Conservation (phyloP, 2,888 invertebrate species). For the Amblyjoppa proteus region DNA sequence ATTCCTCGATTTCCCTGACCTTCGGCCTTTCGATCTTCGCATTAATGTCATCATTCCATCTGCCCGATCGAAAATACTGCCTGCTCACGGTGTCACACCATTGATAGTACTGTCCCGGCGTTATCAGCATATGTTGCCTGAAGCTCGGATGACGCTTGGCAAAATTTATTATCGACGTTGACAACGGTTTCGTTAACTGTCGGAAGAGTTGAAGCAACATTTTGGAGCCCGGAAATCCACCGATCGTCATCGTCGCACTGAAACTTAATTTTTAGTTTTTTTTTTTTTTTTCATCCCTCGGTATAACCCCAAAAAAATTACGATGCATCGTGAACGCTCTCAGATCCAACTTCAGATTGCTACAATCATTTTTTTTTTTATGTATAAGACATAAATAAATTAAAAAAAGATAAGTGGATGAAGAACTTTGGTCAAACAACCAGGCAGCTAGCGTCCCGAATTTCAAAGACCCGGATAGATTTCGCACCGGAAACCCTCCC, state of each 20-base stretch:
- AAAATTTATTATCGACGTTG: slow-evolving; percentile 71
- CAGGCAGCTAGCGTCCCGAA: not conserved
- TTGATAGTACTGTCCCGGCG: slow-evolving; percentile 72
- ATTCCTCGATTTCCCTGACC: slow-evolving; percentile 65
- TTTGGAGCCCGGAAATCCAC: slow-evolving; percentile 66
- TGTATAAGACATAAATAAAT: not conserved
- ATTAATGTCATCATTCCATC: slow-evolving; percentile 30
- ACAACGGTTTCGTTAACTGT: slow-evolving; percentile 74
- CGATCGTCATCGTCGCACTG: slow-evolving; percentile 50
- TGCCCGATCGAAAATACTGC: slow-evolving; percentile 53
- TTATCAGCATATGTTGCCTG: slow-evolving; percentile 70
- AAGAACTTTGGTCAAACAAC: slow-evolving; percentile 24
- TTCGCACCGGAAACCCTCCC: slow-evolving; percentile 4
- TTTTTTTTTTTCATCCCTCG: not conserved
- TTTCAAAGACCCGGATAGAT: slow-evolving; percentile 28
- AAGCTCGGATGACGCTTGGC: slow-evolving; percentile 70
- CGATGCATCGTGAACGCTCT: not conserved
- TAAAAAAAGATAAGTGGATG: not conserved
- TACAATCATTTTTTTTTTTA: not conserved
- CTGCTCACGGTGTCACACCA: slow-evolving; percentile 59
- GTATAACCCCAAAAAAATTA: slow-evolving; percentile 18
- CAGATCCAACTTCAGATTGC: not conserved
- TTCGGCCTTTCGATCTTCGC: slow-evolving; percentile 23
- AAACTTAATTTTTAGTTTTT: not conserved
- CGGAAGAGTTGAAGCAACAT: slow-evolving; percentile 69